These are phyloP conservation scores for Ennomos erosarius DNA, from an alignment of 2,888 invertebrate genomes.

Conservation along the genomic window DNA sequence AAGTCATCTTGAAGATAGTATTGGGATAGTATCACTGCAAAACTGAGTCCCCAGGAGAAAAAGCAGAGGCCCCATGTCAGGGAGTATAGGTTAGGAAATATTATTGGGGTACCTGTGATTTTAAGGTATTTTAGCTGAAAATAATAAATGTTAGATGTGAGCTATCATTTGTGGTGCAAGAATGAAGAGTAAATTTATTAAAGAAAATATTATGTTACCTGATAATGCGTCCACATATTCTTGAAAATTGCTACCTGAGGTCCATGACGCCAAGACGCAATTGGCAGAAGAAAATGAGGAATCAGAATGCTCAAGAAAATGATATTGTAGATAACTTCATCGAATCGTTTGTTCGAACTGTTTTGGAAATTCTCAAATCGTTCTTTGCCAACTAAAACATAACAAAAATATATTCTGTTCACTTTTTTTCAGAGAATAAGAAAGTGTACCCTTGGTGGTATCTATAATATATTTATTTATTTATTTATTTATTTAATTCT, in stretches of 20 bases:
- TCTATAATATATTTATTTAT: too few relatives aligned
- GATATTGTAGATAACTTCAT: constrained; percentile 90
- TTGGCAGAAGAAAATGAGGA: constrained; percentile 88
- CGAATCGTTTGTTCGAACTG: constrained; percentile 88
- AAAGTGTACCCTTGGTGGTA: too few relatives aligned
- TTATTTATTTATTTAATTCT: too few relatives aligned
- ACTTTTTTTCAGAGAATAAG: too few relatives aligned
- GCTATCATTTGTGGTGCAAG: too few relatives aligned
- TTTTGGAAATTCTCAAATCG: constrained; percentile 82
- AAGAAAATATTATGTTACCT: too few relatives aligned
- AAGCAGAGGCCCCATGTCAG: constrained; percentile 88
- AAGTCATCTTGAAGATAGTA: constrained; percentile 90
- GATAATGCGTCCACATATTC: constrained; percentile 92
- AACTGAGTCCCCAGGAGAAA: constrained; percentile 88
- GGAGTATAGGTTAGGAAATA: constrained; percentile 87
- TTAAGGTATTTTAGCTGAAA: constrained; percentile 86
- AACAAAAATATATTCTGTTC: too few relatives aligned
- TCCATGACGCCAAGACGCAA: constrained; percentile 90
- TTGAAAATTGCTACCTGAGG: constrained; percentile 90
- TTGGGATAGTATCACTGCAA: constrained; percentile 88
- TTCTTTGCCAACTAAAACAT: constrained; percentile 76
- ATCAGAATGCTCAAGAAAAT: constrained; percentile 90
- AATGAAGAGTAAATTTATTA: too few relatives aligned
- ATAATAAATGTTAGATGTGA: background rate
- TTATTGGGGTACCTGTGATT: constrained; percentile 87